phyloP scores from a whole-genome alignment of 2,797 vertebrate genomes.

The Paedocypris micromegethes region DNA sequence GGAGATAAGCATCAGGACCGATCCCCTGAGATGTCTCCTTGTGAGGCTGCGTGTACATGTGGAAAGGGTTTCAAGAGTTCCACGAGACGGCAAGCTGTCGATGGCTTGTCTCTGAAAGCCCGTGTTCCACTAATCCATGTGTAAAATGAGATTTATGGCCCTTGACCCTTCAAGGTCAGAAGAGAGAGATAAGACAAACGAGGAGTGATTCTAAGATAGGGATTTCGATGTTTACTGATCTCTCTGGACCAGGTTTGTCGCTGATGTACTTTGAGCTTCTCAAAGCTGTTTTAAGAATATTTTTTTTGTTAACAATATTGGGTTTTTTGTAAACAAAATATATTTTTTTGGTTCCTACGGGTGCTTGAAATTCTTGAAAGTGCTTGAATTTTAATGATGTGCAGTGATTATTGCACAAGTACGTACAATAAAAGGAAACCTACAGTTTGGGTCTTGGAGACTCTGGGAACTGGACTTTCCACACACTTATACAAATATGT shows the following conservation, averaged over 20 bases:
- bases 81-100: constrained; percentile 29
- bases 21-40: constrained; percentile 16
- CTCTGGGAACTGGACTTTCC: too few relatives aligned
- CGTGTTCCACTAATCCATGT: constrained; percentile 47
- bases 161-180: constrained; percentile 41
- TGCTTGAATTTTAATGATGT: too few relatives aligned
- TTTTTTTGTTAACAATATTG: too few relatives aligned
- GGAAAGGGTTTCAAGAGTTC: neutral
- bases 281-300: too few relatives aligned
- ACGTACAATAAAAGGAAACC: too few relatives aligned
- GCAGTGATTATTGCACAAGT: too few relatives aligned
- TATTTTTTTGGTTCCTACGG: too few relatives aligned
- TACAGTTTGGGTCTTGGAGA: too few relatives aligned
- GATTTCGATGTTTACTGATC: neutral
- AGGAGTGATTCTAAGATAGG: constrained; percentile 1
- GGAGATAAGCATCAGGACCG: constrained; percentile 20
- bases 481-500: too few relatives aligned
- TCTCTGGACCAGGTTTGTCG: neutral
- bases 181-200: neutral
- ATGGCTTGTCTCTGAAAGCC: constrained; percentile 42
- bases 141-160: constrained; percentile 41
- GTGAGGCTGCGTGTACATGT: constrained; percentile 13
- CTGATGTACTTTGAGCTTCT: too few relatives aligned
- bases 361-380: too few relatives aligned
- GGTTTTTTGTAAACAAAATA: too few relatives aligned